Conservation (phyloP, 37 sponge, comb jelly and placozoan species). For the Cliona cf. orientalis region DNA sequence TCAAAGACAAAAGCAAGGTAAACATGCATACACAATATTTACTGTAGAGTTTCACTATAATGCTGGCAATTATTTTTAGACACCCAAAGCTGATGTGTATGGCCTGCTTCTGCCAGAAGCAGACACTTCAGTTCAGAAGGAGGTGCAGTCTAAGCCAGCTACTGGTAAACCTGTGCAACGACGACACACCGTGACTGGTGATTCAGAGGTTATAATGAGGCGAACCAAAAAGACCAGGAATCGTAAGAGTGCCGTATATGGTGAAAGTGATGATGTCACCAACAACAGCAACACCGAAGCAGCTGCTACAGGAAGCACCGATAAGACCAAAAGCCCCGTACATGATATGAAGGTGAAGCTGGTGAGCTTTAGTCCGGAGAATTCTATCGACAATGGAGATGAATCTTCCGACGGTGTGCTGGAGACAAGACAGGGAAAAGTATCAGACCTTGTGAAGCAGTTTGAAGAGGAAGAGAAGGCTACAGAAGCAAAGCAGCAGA, state of each 20-base stretch:
- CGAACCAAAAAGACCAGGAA: not conserved
- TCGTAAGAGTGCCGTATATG: constrained; percentile 34
- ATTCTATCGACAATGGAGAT: not conserved
- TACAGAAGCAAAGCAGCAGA: not conserved
- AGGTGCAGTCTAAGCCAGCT: not conserved
- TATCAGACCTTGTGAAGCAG: constrained; percentile 33
- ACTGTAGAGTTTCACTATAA: not conserved
- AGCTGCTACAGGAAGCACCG: no score
- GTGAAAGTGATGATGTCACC: not conserved
- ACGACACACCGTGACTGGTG: not conserved
- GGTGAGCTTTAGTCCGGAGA: constrained; percentile 6
- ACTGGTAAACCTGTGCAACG: not conserved
- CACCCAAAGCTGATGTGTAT: constrained; percentile 23
- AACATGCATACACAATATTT: not conserved
- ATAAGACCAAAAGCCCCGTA: not conserved
- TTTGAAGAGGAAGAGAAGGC: not conserved
- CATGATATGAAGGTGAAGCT: constrained; percentile 17
- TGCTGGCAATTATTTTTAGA: not conserved
- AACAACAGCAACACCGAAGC: no score
- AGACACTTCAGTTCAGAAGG: not conserved
- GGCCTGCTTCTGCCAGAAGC: constrained; percentile 36
- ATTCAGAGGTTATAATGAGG: not conserved
- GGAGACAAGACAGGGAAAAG: not conserved
- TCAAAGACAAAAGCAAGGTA: not conserved
- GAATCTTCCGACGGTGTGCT: not conserved